Conservation (phyloP, 2,888 invertebrate genomes). For the Drosophila eohydei region DNA sequence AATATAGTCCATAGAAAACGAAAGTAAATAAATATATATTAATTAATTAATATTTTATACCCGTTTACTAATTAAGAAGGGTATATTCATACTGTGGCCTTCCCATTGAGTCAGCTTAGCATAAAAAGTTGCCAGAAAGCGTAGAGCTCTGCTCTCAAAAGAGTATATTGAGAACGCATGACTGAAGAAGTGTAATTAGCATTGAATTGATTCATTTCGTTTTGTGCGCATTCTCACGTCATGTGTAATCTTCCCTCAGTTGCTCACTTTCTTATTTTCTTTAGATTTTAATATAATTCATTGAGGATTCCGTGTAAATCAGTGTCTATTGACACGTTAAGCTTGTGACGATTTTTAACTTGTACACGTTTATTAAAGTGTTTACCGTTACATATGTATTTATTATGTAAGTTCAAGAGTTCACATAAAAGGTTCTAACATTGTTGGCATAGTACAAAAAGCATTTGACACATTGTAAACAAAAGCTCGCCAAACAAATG, state of each 20-base stretch:
- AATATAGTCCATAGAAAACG: too few relatives aligned
- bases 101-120: too few relatives aligned
- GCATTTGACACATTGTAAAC: not conserved
- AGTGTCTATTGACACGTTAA: not conserved
- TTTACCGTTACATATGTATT: not conserved
- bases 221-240: slow-evolving; percentile 15
- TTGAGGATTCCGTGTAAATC: not conserved
- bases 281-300: not conserved
- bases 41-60: too few relatives aligned
- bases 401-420: slow-evolving; percentile 14
- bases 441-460: not conserved
- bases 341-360: not conserved
- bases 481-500: not conserved
- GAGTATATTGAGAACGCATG: not conserved
- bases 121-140: not conserved
- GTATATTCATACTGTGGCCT: not conserved
- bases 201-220: slow-evolving; percentile 7
- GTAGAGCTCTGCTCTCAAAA: not conserved
- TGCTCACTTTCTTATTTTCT: not conserved
- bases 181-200: not conserved
- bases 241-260: slow-evolving; percentile 26
- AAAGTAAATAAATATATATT: too few relatives aligned
- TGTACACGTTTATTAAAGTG: not conserved
- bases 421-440: not conserved
- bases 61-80: not conserved